Evolutionary conservation across 2,797 vertebrate genomes (phyloP).

Genomic region (Sebastiscus albofasciatus): DNA sequence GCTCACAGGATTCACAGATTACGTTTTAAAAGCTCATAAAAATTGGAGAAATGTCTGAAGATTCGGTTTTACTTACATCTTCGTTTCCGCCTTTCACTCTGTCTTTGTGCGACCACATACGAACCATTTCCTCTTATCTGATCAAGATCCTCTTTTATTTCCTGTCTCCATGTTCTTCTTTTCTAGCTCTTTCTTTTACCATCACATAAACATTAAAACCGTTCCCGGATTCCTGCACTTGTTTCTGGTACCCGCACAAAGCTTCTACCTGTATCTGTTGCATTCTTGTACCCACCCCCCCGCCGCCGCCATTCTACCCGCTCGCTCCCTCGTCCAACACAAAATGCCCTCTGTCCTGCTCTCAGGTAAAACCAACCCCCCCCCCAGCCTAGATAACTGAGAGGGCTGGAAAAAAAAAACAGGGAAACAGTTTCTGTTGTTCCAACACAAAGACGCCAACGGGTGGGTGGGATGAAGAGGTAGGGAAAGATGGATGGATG

Average conservation of each 20-base stretch:
- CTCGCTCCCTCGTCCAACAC: slow-evolving; percentile 52
- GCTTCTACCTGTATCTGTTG: slow-evolving; percentile 54
- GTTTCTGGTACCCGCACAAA: slow-evolving; percentile 51
- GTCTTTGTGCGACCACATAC: not conserved
- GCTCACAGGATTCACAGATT: not conserved
- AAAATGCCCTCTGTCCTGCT: slow-evolving; percentile 69
- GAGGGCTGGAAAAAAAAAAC: slow-evolving; percentile 12
- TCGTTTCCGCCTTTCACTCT: not conserved
- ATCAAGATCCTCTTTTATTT: not conserved
- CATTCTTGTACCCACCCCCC: slow-evolving; percentile 35
- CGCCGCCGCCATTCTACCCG: not conserved
- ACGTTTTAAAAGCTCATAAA: not conserved
- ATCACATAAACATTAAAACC: slow-evolving; percentile 1
- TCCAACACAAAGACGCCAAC: slow-evolving; percentile 63
- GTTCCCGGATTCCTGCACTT: slow-evolving; percentile 21
- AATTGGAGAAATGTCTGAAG: not conserved
- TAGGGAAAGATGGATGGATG: slow-evolving; percentile 1
- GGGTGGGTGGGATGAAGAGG: slow-evolving; percentile 21
- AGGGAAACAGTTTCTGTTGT: slow-evolving; percentile 63
- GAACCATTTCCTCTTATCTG: not conserved
- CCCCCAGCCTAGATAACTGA: slow-evolving; percentile 28
- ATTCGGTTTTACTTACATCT: slow-evolving; percentile 16
- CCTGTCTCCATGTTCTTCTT: not conserved
- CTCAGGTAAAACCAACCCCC: slow-evolving; percentile 53
- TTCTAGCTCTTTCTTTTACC: slow-evolving; percentile 5